Percentiles rank a stretch among this genome's conserved stretches.
Conservation (phyloP, 2,797 vertebrate genomes). For the Ficedula albicollis region DNA sequence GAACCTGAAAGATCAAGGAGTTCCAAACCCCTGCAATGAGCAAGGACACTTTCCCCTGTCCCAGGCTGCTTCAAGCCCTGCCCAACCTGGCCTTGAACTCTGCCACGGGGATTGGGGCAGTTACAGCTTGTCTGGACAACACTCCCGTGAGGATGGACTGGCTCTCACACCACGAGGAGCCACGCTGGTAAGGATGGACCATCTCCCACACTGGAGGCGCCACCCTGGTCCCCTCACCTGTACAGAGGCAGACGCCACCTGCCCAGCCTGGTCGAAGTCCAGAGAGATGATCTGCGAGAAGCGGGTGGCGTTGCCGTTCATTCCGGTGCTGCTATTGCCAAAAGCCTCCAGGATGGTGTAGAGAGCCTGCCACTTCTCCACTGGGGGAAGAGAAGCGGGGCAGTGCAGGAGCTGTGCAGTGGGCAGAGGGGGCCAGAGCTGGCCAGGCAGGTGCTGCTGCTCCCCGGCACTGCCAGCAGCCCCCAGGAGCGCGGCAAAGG, state of each 20-base stretch:
- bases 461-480: rapidly evolving
- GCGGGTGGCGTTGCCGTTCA: conserved; percentile 91
- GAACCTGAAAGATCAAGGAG: background rate
- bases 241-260: conserved; percentile 94
- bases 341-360: conserved; percentile 95
- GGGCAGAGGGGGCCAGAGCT: background rate
- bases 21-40: background rate
- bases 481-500: rapidly evolving
- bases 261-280: conserved; percentile 96
- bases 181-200: background rate
- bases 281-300: conserved; percentile 96
- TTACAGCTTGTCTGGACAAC: background rate
- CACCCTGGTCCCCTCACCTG: conserved; percentile 81
- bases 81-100: background rate
- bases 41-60: background rate
- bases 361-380: conserved; percentile 97
- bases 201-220: rapidly evolving
- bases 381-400: conserved; percentile 72
- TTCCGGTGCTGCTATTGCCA: conserved; percentile 89
- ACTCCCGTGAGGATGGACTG: rapidly evolving
- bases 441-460: background rate
- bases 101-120: background rate
- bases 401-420: background rate
- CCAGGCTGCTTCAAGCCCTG: background rate
- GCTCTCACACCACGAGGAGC: rapidly evolving